Evolutionary conservation across 2,797 vertebrate species (phyloP).

Genomic region (Pseudochirops cupreus): DNA sequence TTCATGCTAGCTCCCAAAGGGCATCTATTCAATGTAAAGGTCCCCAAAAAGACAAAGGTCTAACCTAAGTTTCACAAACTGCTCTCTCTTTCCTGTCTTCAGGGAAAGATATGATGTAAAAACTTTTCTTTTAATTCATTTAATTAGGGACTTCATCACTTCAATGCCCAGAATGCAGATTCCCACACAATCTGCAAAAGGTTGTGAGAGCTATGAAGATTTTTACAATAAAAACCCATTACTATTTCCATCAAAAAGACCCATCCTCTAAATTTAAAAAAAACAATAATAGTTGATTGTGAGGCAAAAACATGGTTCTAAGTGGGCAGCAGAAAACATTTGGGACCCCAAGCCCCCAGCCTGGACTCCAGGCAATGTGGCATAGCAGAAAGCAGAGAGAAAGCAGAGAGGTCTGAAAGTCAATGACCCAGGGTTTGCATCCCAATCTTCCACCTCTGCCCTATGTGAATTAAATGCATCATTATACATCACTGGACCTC

Average conservation of each 20-base stretch:
- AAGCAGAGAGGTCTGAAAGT: neutral
- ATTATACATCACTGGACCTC: neutral
- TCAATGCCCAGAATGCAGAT: neutral
- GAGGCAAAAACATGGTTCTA: neutral
- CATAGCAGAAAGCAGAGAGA: neutral
- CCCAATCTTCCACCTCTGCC: neutral
- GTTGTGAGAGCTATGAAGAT: neutral
- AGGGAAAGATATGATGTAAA: neutral
- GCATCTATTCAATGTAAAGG: neutral
- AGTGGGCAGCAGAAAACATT: neutral
- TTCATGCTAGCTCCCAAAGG: neutral
- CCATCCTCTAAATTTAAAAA: neutral
- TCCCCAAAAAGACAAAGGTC: neutral
- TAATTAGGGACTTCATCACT: neutral
- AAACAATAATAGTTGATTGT: neutral
- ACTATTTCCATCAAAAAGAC: neutral
- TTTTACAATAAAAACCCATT: neutral
- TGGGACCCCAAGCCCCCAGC: neutral
- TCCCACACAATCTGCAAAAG: neutral
- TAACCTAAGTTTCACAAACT: neutral
- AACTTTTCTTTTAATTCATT: neutral
- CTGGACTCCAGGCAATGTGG: neutral
- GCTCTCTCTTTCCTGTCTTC: neutral
- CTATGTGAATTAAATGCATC: neutral
- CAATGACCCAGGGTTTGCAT: too few species aligned